Evolutionary conservation across 2,113 vertebrate genomes (phyloP).

Genomic region (Callocephalon fimbriatum): DNA sequence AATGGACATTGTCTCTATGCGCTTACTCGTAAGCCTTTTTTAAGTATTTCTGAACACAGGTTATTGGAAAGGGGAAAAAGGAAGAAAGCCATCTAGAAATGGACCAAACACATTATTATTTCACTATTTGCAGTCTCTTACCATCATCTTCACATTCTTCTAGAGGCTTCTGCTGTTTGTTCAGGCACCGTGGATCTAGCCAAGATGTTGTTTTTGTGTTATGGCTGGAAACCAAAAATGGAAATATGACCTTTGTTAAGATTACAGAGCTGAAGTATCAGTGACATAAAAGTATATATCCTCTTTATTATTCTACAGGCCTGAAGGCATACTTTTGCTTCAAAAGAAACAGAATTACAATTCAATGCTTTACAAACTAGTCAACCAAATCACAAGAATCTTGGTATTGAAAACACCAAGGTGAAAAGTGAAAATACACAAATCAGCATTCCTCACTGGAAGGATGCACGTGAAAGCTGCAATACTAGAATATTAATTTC

Average conservation of each 20-base stretch:
- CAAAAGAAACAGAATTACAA: neutral
- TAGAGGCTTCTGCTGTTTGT: conserved; percentile 97
- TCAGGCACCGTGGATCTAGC: conserved; percentile 99
- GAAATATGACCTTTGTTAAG: conserved; percentile 60
- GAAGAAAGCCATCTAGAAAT: neutral
- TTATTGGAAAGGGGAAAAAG: neutral
- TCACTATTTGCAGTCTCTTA: conserved; percentile 67
- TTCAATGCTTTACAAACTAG: neutral
- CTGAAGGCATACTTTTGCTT: neutral
- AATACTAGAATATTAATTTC: neutral
- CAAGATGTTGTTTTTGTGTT: conserved; percentile 99
- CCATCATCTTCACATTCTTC: conserved; percentile 99
- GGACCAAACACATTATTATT: neutral
- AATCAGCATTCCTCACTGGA: neutral
- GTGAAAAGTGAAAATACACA: neutral
- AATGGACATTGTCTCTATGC: neutral
- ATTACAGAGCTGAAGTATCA: conserved; percentile 3
- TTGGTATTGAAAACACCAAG: neutral
- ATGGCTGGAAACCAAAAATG: conserved; percentile 85
- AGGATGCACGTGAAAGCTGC: neutral
- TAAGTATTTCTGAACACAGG: neutral
- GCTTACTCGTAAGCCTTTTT: neutral
- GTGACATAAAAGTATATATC: neutral
- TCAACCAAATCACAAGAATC: neutral
- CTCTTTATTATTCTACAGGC: neutral